A percentile compares a stretch with the other conserved stretches of the same genome.
Conservation (phyloP, 53 echinoderm and acorn worm species). For the Arbacia lixula region DNA sequence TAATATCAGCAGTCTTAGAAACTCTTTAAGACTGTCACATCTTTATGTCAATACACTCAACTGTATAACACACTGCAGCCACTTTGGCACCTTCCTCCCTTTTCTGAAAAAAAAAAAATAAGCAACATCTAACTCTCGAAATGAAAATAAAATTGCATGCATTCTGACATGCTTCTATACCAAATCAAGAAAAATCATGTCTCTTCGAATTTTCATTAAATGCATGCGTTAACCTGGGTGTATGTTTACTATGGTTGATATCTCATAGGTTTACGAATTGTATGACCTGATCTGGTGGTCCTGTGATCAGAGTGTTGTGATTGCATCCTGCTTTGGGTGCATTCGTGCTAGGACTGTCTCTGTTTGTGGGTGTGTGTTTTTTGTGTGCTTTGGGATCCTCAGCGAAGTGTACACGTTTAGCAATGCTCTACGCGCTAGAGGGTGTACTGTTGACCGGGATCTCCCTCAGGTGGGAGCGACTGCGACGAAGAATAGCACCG, state of each 20-base stretch:
- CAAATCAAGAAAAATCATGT: neutral
- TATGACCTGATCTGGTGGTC: neutral
- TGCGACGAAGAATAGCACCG: slow-evolving; percentile 54
- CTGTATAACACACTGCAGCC: neutral
- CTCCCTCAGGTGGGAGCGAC: slow-evolving; percentile 61
- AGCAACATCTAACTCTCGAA: neutral
- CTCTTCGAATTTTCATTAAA: neutral
- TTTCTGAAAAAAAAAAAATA: neutral
- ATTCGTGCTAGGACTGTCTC: neutral
- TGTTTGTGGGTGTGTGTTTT: neutral
- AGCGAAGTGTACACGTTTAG: neutral
- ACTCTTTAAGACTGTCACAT: neutral
- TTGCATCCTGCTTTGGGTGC: neutral
- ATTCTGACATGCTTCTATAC: neutral
- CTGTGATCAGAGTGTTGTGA: neutral
- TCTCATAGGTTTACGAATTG: neutral
- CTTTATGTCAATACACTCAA: too few relatives aligned
- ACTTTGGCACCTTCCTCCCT: neutral
- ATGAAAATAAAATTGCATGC: neutral
- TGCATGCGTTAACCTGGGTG: neutral
- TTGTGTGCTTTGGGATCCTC: neutral
- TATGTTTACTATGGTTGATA: neutral
- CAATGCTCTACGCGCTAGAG: neutral
- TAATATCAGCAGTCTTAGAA: neutral
- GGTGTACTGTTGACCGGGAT: slow-evolving; percentile 8